Base-by-base conservation (phyloP, 1,140 invertebrate genomes). In the Diploscapter pachys region DNA sequence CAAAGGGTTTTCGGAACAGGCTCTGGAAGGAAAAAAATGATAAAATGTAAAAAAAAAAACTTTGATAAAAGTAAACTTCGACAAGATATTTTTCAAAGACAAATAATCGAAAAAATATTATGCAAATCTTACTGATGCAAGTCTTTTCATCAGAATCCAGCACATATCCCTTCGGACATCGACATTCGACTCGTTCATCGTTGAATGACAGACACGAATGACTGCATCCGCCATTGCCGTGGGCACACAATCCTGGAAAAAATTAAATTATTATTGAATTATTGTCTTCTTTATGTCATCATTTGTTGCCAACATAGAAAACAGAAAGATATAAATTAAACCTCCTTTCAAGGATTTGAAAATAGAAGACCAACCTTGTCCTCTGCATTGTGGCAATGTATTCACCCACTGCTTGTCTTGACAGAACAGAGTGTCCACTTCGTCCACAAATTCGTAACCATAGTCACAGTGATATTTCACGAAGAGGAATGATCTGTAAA, bases 341-440 rank as follows among this genome's bases (percentile, higher is more conserved):
- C 31, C 1, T 31, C 31, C 31, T 31, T 31, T 31, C 31, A 31
- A 31, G 31, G 31, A 31, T 31, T 31, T 31, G 31, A 31, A 50
- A 9, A 67, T 67, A 71, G 6, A 72, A 56, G 4, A 4, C 13
- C 5, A 31, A 80, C 78, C 80, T 69, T 80, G 78, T 75, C 83
- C 83, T 48, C 80, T 69, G 70, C 83, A 85, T 51, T 80, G 54
- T 11, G 83, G 84, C n/a, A 71, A 68, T 6, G 83, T 85, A 31
- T 68, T 76, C 5, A 85, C 84, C 83, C 83, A 85, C 63, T 83
- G 69, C 61, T 79, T 73, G 57, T 85, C 70, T 53, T 77, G 75
- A 53, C 83, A 85, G 73, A 84, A 85, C 78, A 85, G 79, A 6
- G 80, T 85, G 71, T 85, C 83, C 13, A 84, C 78, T 75, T 85